These are phyloP conservation scores for Rosalia funebris DNA, from an alignment of 2,888 invertebrate genomes.

Conservation along the genomic window DNA sequence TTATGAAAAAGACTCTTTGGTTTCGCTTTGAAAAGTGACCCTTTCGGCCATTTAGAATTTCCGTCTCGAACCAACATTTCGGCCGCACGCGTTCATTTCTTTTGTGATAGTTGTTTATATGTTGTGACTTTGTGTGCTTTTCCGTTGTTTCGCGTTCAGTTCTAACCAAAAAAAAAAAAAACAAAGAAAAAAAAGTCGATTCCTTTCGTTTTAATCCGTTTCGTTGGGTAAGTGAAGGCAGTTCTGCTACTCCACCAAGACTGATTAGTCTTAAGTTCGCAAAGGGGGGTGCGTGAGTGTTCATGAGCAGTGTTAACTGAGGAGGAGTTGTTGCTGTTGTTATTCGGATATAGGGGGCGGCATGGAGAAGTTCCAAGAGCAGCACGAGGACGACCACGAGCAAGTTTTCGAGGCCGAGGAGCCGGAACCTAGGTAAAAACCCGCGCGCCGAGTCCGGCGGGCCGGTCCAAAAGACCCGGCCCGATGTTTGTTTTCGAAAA, in stretches of 20 bases:
- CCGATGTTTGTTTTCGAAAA: conserved; percentile 19
- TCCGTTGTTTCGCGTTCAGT: conserved; percentile 30
- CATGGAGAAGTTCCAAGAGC: conserved; percentile 76
- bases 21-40: conserved; percentile 65
- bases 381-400: conserved; percentile 78
- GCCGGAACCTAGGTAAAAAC: conserved; percentile 68
- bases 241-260: conserved; percentile 47
- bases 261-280: conserved; percentile 58
- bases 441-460: no score
- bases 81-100: conserved; percentile 42
- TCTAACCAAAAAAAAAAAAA: background rate
- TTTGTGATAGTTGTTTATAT: conserved; percentile 45
- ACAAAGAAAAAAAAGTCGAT: conserved; percentile 19
- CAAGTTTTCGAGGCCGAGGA: conserved; percentile 78
- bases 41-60: conserved; percentile 58
- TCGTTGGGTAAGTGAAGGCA: conserved; percentile 3
- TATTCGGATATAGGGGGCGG: conserved; percentile 58
- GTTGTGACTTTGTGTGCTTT: conserved; percentile 49
- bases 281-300: conserved; percentile 34
- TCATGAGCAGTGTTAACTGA: conserved; percentile 36
- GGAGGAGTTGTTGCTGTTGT: conserved; percentile 25
- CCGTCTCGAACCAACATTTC: conserved; percentile 34
- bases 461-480: background rate
- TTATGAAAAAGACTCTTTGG: conserved; percentile 64
- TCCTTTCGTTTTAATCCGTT: conserved; percentile 21